Percentiles rank a stretch among this genome's conserved stretches.
Conservation (phyloP, 2,888 invertebrate genomes). For the Pteria penguin region DNA sequence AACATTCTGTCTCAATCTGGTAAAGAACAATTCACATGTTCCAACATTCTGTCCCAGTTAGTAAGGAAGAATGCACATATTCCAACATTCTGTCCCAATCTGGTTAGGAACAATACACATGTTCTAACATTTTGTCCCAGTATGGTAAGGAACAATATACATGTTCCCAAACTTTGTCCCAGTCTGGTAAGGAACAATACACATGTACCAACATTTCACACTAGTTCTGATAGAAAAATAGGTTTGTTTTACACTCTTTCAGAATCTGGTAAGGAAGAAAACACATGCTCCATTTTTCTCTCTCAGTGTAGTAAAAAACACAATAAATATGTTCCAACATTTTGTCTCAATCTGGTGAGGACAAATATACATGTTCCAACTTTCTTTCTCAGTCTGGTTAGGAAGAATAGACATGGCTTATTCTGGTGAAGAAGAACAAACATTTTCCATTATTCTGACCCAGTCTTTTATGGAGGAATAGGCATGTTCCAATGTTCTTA, state of each 20-base stretch:
- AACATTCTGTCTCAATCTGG: constrained; percentile 93
- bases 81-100: no score
- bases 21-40: constrained; percentile 95
- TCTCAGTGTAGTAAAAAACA: neutral
- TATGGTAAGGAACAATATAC: constrained; percentile 93
- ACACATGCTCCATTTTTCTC: neutral
- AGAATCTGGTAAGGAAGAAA: constrained; percentile 87
- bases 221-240: no score
- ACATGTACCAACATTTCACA: constrained; percentile 98
- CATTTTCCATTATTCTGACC: constrained; percentile 96
- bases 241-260: no score
- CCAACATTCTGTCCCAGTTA: constrained; percentile 93
- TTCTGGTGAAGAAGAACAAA: no score
- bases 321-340: neutral
- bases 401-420: constrained; percentile 95
- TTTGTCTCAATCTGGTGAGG: no score
- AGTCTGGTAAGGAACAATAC: constrained; percentile 92
- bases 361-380: constrained; percentile 96
- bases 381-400: constrained; percentile 92
- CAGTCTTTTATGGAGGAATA: constrained; percentile 88
- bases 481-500: no score
- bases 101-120: constrained; percentile 94
- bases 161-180: constrained; percentile 95
- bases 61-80: no score
- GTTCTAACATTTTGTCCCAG: constrained; percentile 95